Evolutionary conservation across 2,113 vertebrate genomes (phyloP).

Genomic region (Rhegmatorhina hoffmannsi): DNA sequence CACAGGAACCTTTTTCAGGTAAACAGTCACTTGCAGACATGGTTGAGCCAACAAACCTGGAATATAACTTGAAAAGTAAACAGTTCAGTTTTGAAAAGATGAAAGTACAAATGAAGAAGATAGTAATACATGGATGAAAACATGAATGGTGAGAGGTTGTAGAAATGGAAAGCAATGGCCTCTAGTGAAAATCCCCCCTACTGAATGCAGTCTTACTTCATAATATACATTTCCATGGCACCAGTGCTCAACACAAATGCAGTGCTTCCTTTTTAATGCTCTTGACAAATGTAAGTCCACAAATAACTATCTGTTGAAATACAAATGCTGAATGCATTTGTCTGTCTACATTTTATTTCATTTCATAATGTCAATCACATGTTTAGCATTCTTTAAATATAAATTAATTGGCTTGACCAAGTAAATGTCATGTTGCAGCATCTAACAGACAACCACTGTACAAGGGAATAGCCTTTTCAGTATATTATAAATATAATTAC

Average conservation of each 20-base stretch:
- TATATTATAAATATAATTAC: not conserved
- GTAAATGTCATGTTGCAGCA: not conserved
- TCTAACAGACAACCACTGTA: not conserved
- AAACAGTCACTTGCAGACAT: not conserved
- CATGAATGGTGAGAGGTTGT: not conserved
- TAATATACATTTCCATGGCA: not conserved
- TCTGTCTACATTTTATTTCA: not conserved
- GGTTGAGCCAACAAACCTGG: not conserved
- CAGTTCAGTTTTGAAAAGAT: not conserved
- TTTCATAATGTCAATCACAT: not conserved
- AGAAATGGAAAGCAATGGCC: not conserved
- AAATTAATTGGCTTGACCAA: not conserved
- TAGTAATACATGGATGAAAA: not conserved
- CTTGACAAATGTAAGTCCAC: not conserved
- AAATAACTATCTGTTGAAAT: not conserved
- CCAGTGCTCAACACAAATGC: not conserved
- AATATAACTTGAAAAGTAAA: not conserved
- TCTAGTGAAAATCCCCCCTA: not conserved
- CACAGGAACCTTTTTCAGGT: not conserved
- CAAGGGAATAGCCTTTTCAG: not conserved
- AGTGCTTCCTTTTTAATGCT: not conserved
- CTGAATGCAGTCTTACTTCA: not conserved
- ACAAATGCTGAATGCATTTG: not conserved
- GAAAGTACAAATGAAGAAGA: not conserved
- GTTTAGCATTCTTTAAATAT: not conserved